A percentile compares a stretch with the other conserved stretches of the same genome.
These are phyloP conservation scores for Drosophila mojavensis DNA, from an alignment of 1,140 invertebrate genomes.

Conservation along the genomic window DNA sequence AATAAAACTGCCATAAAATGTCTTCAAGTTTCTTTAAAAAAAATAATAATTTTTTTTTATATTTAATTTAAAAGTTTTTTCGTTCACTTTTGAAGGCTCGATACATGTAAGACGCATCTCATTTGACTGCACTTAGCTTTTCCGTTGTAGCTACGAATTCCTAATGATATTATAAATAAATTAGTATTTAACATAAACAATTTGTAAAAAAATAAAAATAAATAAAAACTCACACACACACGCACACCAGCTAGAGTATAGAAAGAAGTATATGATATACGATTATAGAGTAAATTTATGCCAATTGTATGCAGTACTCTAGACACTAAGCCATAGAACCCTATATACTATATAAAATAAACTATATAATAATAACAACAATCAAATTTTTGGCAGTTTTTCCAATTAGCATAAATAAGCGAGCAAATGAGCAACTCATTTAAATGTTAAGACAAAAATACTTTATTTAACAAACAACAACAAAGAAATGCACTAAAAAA, in stretches of 20 bases:
- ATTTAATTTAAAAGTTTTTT: constrained; percentile 19
- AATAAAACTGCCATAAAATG: constrained; percentile 67
- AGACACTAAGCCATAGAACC: constrained; percentile 45
- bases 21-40: constrained; percentile 38
- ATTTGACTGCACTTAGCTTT: constrained; percentile 24
- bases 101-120: constrained; percentile 24
- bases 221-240: neutral
- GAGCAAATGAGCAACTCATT: constrained; percentile 3
- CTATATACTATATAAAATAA: neutral
- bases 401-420: constrained; percentile 3
- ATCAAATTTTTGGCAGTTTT: constrained; percentile 68
- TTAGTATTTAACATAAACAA: constrained; percentile 42
- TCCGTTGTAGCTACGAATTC: constrained; percentile 54
- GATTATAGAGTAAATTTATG: constrained; percentile 29
- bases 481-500: constrained; percentile 11
- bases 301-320: constrained; percentile 53
- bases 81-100: constrained; percentile 26
- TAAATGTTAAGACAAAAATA: constrained; percentile 54
- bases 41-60: neutral
- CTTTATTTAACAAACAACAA: constrained; percentile 66
- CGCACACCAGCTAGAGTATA: neutral
- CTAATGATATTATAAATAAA: constrained; percentile 53
- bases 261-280: neutral
- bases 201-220: constrained; percentile 52
- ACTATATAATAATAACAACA: constrained; percentile 46